Percentiles rank a stretch among this genome's conserved stretches.
Conservation (phyloP, 2,797 vertebrate genomes). For the Oryzias sinensis region DNA sequence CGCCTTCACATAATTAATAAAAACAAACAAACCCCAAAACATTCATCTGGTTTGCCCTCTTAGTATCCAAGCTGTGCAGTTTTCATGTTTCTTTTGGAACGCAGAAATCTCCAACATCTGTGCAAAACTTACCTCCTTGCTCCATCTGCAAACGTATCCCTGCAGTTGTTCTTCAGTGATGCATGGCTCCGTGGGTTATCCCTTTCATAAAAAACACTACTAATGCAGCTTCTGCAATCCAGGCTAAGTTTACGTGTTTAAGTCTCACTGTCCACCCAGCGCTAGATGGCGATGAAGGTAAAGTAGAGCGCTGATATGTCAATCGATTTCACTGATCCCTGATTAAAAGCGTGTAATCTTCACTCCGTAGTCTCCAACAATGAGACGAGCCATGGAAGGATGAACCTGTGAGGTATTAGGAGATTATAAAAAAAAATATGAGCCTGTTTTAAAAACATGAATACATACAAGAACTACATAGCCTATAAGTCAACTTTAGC, state of each 20-base stretch:
- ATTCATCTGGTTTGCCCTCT: constrained; percentile 64
- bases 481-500: no score
- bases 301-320: constrained; percentile 50
- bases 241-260: constrained; percentile 55
- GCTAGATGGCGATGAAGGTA: constrained; percentile 55
- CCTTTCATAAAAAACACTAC: constrained; percentile 69
- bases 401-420: constrained; percentile 71
- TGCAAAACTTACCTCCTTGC: constrained; percentile 71
- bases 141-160: constrained; percentile 71
- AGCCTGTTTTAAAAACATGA: constrained; percentile 5
- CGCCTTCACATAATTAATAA: constrained; percentile 72
- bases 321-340: constrained; percentile 44
- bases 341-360: constrained; percentile 80
- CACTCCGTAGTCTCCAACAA: constrained; percentile 79
- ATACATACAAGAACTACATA: neutral
- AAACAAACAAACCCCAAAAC: constrained; percentile 57
- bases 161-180: constrained; percentile 51
- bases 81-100: constrained; percentile 63
- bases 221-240: constrained; percentile 65
- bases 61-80: constrained; percentile 59
- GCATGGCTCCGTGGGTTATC: constrained; percentile 66
- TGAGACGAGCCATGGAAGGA: constrained; percentile 78
- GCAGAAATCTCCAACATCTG: constrained; percentile 68
- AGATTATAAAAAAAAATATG: constrained; percentile 15
- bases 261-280: constrained; percentile 4